These are phyloP conservation scores for Actias luna DNA, from an alignment of 2,888 invertebrate genomes.

Conservation along the genomic window DNA sequence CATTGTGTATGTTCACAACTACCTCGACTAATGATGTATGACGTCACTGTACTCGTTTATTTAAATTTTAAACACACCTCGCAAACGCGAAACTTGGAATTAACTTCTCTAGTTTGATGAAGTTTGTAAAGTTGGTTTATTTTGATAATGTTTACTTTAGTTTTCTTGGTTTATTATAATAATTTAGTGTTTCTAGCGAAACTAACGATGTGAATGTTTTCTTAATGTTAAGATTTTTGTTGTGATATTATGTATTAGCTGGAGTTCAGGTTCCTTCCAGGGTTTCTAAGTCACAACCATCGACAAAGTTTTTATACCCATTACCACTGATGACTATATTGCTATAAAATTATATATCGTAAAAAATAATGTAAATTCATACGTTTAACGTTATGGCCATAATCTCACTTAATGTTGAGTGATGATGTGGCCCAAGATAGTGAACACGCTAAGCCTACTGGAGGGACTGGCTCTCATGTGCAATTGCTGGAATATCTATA, in stretches of 20 bases:
- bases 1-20: conserved; percentile 38
- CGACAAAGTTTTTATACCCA: too few relatives aligned
- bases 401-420: too few relatives aligned
- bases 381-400: too few relatives aligned
- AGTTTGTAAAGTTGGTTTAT: conserved; percentile 38
- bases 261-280: too few relatives aligned
- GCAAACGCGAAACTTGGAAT: conserved; percentile 49
- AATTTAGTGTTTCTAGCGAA: not conserved
- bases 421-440: too few relatives aligned
- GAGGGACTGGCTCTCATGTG: too few relatives aligned
- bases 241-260: not conserved
- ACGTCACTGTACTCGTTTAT: conserved; percentile 50
- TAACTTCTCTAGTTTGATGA: conserved; percentile 52
- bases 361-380: too few relatives aligned
- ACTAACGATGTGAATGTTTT: not conserved
- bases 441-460: too few relatives aligned
- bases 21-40: conserved; percentile 65
- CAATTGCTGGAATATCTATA: too few relatives aligned
- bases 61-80: conserved; percentile 51
- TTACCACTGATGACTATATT: too few relatives aligned
- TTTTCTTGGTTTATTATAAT: conserved; percentile 24
- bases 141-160: conserved; percentile 36
- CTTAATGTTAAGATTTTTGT: not conserved
- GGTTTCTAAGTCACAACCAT: too few relatives aligned
- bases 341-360: too few relatives aligned